These are phyloP conservation scores for Heloderma charlesbogerti DNA, from an alignment of 2,113 vertebrate genomes.

Conservation along the genomic window DNA sequence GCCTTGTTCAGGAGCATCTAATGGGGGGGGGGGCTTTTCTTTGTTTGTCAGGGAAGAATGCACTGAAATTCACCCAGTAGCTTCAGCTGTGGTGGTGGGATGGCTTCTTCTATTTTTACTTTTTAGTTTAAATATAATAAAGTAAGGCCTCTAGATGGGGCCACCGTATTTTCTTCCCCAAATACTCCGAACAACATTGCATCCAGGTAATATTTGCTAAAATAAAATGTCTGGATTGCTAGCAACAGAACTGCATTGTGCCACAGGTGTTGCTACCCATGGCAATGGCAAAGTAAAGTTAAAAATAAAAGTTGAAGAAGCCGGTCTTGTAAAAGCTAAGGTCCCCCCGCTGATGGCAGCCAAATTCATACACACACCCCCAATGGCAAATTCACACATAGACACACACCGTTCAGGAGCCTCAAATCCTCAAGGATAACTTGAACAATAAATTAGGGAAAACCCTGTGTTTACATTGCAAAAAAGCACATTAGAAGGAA, in stretches of 20 bases:
- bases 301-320: background rate
- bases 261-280: background rate
- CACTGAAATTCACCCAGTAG: background rate
- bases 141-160: background rate
- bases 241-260: background rate
- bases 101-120: background rate
- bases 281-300: background rate
- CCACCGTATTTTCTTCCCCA: background rate
- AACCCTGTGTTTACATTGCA: constrained; percentile 14
- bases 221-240: background rate
- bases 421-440: background rate
- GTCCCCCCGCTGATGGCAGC: background rate
- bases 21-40: background rate
- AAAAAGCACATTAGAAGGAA: background rate
- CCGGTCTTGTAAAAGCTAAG: background rate
- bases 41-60: no score
- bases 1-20: background rate
- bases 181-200: background rate
- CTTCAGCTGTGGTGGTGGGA: background rate
- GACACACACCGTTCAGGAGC: background rate
- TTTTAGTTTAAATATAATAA: background rate
- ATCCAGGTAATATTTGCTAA: background rate
- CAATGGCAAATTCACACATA: no score
- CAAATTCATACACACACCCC: no score
- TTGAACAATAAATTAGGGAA: background rate